phyloP scores from a whole-genome alignment of 2,797 vertebrate genomes.

The Malurus splendens region DNA sequence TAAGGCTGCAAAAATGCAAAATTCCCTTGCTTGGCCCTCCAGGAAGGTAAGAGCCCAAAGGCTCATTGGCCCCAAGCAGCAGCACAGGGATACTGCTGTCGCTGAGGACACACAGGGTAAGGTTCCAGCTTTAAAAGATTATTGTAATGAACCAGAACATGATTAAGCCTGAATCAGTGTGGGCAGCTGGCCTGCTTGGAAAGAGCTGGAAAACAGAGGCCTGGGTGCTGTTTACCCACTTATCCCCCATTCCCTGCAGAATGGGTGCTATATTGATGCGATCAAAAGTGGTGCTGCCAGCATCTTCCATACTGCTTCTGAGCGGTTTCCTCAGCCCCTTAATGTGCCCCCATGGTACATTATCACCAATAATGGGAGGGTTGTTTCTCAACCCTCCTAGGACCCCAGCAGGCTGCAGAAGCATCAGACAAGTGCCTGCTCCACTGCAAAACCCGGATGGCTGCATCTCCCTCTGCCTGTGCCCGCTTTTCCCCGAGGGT shows the following conservation, averaged over 20 bases:
- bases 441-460: rapidly evolving
- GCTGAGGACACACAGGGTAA: neutral
- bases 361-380: neutral
- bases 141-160: neutral
- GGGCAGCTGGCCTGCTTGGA: neutral
- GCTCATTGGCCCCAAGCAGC: rapidly evolving
- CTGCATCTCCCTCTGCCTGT: rapidly evolving
- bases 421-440: neutral
- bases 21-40: neutral
- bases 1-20: neutral
- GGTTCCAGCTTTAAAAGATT: neutral
- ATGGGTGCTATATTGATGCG: neutral
- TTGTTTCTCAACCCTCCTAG: neutral
- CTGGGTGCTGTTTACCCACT: neutral
- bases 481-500: rapidly evolving
- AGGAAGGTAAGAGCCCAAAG: neutral
- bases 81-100: neutral
- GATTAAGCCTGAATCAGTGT: neutral
- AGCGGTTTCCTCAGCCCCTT: neutral
- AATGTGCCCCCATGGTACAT: neutral
- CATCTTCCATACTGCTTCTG: neutral
- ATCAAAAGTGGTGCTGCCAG: rapidly evolving
- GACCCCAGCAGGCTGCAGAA: neutral
- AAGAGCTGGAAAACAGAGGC: neutral
- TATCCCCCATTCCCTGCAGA: neutral